Evolutionary conservation across 2,888 invertebrate genomes (phyloP), one percentile per base, ranked within the genome.

Genomic region (Leucania comma): DNA sequence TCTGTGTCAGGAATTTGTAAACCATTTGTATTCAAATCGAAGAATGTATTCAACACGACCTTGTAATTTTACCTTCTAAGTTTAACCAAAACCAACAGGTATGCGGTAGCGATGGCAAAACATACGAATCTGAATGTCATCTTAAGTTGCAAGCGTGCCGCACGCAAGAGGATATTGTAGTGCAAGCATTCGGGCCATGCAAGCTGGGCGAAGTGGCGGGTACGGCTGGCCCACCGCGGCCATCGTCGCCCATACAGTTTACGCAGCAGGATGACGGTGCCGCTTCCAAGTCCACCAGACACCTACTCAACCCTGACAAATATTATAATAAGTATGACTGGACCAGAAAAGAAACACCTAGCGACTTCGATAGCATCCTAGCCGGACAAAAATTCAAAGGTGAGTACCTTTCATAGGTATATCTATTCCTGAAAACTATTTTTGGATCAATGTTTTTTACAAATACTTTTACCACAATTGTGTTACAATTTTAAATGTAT

Each of bases 121-220:
- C 98, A 72, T 98, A 98, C 92, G 96, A 98, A 85, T 98, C 98
- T 81, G 98, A 98, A 90, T 99, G 99, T 90, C 97, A 97, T 89
- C 96, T 98, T 77, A 97, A 97, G 85, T 97, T 98, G 89, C 97
- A 98, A 92, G 98, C 98, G 65, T 99, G 99, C 94, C 97, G 97
- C 86, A 96, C 97, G 88, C 98, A 98, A 94, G 97, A 97, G 86
- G 97, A 98, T 88, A 97, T 98, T 80, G 97, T 97, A 38, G 97
- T 98, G 8, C 97, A 97, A 92, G 97, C 97, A 2, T 97, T 98
- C 84, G 98, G 98, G 58, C 97, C 97, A 72, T 98, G 98, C 92
- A 97, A 97, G 95, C 96, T 97, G 84, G 97, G 97, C 75, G 97
- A 97, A 88, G 93, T 97, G 78, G 96, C 97, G 68, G 98, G 97